Evolutionary conservation across 2,888 invertebrate species (phyloP).

Genomic region (Fissipunctia ypsillon): DNA sequence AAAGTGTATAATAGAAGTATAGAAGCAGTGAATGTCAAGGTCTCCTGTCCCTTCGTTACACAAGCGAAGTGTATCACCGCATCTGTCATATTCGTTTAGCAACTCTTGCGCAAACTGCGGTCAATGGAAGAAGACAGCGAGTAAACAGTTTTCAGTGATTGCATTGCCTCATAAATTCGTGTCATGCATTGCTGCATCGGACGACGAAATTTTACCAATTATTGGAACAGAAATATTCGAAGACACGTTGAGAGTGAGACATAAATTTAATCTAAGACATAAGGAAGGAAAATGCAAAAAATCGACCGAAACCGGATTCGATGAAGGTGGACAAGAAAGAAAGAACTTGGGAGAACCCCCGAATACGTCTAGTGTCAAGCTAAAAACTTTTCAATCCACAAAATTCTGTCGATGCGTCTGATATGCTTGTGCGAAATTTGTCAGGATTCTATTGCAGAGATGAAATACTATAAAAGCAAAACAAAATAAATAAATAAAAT

Average conservation of each 20-base stretch:
- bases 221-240: neutral
- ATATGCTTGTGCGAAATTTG: too few species aligned
- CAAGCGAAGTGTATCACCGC: slow-evolving; percentile 5
- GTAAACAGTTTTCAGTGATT: slow-evolving; percentile 36
- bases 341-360: neutral
- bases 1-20: neutral
- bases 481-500: too few species aligned
- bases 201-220: neutral
- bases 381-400: neutral
- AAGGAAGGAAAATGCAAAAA: neutral
- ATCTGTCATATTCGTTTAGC: slow-evolving; percentile 24
- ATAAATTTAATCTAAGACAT: neutral
- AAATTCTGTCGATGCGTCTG: neutral
- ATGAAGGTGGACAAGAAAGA: neutral
- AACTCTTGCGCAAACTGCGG: slow-evolving; percentile 37
- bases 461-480: too few species aligned
- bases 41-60: slow-evolving; percentile 26
- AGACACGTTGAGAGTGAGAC: neutral
- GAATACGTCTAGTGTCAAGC: neutral
- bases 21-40: slow-evolving; percentile 35
- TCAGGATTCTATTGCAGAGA: too few species aligned
- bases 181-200: slow-evolving; percentile 24
- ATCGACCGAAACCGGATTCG: neutral
- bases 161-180: slow-evolving; percentile 6
- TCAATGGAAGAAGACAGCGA: slow-evolving; percentile 25